Conservation (phyloP, 2,113 vertebrate species). For the Pachycephala philippinensis region DNA sequence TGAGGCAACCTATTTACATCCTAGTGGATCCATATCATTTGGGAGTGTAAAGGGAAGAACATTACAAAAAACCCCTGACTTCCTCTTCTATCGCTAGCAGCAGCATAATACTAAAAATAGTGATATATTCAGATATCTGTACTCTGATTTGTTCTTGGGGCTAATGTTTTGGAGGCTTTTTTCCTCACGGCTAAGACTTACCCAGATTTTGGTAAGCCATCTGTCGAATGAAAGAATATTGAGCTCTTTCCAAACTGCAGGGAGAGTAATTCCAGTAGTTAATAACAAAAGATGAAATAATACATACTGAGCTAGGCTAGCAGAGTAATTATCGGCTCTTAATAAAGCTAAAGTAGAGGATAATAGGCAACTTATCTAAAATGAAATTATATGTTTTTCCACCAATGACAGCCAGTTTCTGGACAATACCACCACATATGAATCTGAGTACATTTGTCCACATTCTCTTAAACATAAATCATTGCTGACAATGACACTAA, state of each 20-base stretch:
- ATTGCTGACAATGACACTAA: conserved; percentile 1
- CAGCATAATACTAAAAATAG: neutral
- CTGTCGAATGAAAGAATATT: neutral
- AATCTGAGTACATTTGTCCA: neutral
- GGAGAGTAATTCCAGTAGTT: neutral
- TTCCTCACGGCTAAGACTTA: neutral
- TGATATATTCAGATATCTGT: neutral
- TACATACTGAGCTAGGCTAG: neutral
- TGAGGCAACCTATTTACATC: neutral
- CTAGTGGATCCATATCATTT: neutral
- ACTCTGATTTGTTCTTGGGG: neutral
- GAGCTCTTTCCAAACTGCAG: neutral
- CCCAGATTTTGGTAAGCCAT: neutral
- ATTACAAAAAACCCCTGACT: neutral
- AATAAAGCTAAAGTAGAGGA: conserved; percentile 22
- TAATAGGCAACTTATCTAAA: neutral
- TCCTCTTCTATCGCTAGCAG: neutral
- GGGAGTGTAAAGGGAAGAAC: neutral
- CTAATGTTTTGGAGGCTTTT: neutral
- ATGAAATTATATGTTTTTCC: neutral
- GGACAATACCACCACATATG: neutral
- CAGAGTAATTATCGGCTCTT: neutral
- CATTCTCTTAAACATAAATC: neutral
- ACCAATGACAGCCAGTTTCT: neutral
- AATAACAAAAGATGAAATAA: conserved; percentile 16